These are phyloP conservation scores for Elysia crispata DNA, from an alignment of 2,888 invertebrate species.

Conservation along the genomic window DNA sequence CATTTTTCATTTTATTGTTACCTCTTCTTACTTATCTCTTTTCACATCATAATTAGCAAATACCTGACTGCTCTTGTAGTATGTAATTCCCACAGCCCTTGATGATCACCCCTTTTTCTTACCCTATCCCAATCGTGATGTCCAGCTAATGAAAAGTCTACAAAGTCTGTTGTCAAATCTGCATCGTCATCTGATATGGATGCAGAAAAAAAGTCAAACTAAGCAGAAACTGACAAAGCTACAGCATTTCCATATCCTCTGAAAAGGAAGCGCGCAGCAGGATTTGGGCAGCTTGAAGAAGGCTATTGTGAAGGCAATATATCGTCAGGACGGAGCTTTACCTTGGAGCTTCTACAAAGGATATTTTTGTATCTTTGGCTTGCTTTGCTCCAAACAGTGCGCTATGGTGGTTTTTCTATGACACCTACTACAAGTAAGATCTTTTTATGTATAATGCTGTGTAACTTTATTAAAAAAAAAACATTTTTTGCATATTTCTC, in stretches of 20 bases:
- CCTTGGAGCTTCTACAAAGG: constrained; percentile 97
- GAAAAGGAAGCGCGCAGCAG: constrained; percentile 47
- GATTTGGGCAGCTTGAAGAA: constrained; percentile 63
- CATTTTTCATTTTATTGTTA: too few species aligned
- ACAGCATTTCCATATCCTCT: constrained; percentile 43
- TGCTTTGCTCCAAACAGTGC: constrained; percentile 84
- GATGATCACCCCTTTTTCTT: too few species aligned
- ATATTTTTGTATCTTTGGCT: constrained; percentile 85
- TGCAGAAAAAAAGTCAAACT: neutral
- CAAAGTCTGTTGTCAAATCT: too few species aligned
- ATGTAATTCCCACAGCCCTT: too few species aligned
- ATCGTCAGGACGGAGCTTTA: constrained; percentile 87
- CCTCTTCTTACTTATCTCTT: too few species aligned
- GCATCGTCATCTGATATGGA: neutral
- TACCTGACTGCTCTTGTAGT: too few species aligned
- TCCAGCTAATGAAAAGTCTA: too few species aligned
- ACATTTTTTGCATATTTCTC: too few species aligned
- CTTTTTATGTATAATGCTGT: neutral
- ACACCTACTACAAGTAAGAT: constrained; percentile 91
- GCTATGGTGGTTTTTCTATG: constrained; percentile 98
- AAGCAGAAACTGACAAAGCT: constrained; percentile 46
- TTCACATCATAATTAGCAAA: too few species aligned
- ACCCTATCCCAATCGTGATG: too few species aligned
- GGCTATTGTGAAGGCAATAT: constrained; percentile 86
- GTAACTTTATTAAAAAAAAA: too few species aligned